phyloP scores from a whole-genome alignment of 2,888 invertebrate species.

The Pilophorus perplexus region DNA sequence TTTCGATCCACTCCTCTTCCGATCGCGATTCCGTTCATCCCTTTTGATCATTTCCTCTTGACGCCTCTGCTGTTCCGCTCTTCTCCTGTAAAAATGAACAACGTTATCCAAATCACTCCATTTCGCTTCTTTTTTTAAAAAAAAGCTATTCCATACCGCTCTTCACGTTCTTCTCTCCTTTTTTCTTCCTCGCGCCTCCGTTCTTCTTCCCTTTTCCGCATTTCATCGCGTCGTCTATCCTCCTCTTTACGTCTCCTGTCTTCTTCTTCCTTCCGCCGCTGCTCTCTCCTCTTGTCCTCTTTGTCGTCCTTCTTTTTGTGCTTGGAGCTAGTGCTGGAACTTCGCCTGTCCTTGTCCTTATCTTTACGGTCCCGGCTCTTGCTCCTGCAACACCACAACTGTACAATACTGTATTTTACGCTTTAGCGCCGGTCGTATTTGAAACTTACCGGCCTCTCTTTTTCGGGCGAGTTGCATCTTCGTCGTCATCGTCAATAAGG shows the following conservation, averaged over 20 bases:
- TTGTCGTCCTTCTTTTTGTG: slow-evolving; percentile 53
- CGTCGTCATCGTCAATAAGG: slow-evolving; percentile 50
- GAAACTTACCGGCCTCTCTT: slow-evolving; percentile 28
- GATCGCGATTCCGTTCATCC: slow-evolving; percentile 49
- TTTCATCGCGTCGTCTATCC: slow-evolving; percentile 46
- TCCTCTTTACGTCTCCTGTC: slow-evolving; percentile 46
- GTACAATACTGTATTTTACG: neutral
- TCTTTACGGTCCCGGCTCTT: slow-evolving; percentile 47
- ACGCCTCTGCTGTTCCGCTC: slow-evolving; percentile 23
- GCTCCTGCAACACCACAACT: slow-evolving; percentile 47
- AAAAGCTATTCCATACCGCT: no score
- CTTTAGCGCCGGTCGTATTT: no score
- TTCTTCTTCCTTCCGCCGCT: slow-evolving; percentile 46
- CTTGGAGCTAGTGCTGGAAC: slow-evolving; percentile 19
- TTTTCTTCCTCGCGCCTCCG: slow-evolving; percentile 45
- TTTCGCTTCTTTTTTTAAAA: no score
- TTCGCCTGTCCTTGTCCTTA: slow-evolving; percentile 38
- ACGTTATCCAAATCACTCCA: no score
- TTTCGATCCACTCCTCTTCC: slow-evolving; percentile 22
- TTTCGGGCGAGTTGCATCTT: slow-evolving; percentile 23
- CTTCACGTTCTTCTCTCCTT: slow-evolving; percentile 43
- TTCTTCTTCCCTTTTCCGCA: slow-evolving; percentile 46
- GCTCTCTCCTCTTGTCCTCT: slow-evolving; percentile 48
- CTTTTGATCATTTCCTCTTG: slow-evolving; percentile 48
- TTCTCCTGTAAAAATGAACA: slow-evolving; percentile 31